Base-by-base conservation (phyloP, 92 coral and sea anemone species). In the Phenganax stokvisi region DNA sequence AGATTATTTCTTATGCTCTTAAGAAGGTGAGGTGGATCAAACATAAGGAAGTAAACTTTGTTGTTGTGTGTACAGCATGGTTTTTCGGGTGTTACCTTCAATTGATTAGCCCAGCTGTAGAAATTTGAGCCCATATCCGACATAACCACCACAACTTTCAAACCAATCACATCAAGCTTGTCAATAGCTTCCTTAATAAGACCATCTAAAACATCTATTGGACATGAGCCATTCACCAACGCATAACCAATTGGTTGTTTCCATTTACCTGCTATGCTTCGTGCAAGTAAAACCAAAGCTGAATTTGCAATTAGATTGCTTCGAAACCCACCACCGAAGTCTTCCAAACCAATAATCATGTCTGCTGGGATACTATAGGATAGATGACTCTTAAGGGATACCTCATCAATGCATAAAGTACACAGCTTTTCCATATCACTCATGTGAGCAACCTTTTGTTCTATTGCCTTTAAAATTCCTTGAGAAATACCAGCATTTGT, bases 91-190 rank as follows among this genome's bases (percentile, higher is more conserved):
- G 84, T 64, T 10, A 80, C 51, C 10, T 61, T 61, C 31, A 80
- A 72, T 6, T 64, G 47, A 7, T 52, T 64, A 58, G 74, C 56
- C 31, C 28, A 67, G 27, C 75, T 80, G 29, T 70, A 17, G 57
- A 64, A 64, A 65, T 80, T 80, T 15, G 75, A 80, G 51, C 84
- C 84, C 74, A 64, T 67, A 64, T 67, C 76, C 25, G 84, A 67
- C 56, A 80, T 70, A 8, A 80, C 76, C 29, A 67, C 73, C 3
- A 51, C n/a, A 11, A 80, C 84, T 44, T 63, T 55, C 57, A 80
- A 64, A 55, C 84, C 84, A 64, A 70, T 70, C 10, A 12, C 57
- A 80, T 64, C 57, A 7, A 80, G 73, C 57, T 80, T 80, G 29
- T 67, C 73, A 44, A 80, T 51, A 9, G 63, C 57, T 51, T 64